Evolutionary conservation across 2,113 vertebrate species (phyloP), one percentile per base, ranked within the genome.

Genomic region (Regulus satrapa): DNA sequence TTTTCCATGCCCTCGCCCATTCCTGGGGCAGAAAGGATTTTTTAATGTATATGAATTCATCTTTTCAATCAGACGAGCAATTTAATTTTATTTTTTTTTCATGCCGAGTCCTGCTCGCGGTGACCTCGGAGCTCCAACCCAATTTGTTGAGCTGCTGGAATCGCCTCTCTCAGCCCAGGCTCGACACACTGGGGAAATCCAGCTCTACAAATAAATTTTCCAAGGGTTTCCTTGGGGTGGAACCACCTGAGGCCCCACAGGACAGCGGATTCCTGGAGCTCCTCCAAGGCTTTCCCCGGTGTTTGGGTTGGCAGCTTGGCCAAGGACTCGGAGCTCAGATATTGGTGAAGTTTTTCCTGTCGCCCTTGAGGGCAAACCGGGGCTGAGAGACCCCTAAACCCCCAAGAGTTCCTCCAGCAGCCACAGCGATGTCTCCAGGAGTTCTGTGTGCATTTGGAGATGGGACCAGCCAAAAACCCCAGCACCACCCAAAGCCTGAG

Each of bases 1-100:
- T 74, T 51, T 13, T 38, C 51, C 2, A 2, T 18, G 62, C 10
- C 34, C 64, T 82, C 0, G 0, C 26, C 6, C 0, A 0, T 46
- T 66, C 29, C 71, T 10, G 36, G 24, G 7, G 18, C 74, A 85
- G 75, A 34, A 16, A 31, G 74, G 2, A 8, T 13, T 29, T 46
- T 63, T 16, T 31, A 5, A 4, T 8, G 4, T 4, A 0, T 4
- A 7, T 4, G 46, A 54, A 52, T 49, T 15, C 1, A 38, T 51
- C 3, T 72, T 64, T 63, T 40, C 74, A 36, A 38, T 12, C 19
- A 19, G 24, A 8, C 36, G 52, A 64, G 49, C 6, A 4, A 36
- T 12, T 14, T 52, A 46, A 46, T 71, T 26, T 16, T 52, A 36
- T 12, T 14, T 52, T 51, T 51, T 71, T 26, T 16, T 52, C 4